Evolutionary conservation across 2,797 vertebrate genomes (phyloP).

Genomic region (Pagetopsis macropterus): DNA sequence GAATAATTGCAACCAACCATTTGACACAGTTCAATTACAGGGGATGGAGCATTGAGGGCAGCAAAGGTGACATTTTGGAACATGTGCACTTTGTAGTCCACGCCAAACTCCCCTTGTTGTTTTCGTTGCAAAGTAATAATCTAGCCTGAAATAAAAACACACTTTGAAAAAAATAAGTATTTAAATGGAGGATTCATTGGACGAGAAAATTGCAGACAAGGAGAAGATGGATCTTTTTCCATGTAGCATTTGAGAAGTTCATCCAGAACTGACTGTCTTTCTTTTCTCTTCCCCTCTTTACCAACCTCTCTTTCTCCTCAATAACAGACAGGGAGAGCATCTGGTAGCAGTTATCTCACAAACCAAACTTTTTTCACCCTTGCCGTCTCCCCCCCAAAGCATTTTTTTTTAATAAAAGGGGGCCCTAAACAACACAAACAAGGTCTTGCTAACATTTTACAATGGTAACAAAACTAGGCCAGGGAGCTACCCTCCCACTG

Average conservation of each 20-base stretch:
- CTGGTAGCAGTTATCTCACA: slow-evolving; percentile 86
- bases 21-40: background rate
- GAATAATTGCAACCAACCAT: background rate
- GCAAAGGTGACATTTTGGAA: background rate
- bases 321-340: slow-evolving; percentile 82
- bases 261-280: slow-evolving; percentile 71
- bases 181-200: background rate
- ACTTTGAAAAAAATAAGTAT: background rate
- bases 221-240: slow-evolving; percentile 41
- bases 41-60: background rate
- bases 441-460: slow-evolving; percentile 82
- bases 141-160: background rate
- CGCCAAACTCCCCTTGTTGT: background rate
- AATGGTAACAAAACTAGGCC: slow-evolving; percentile 79
- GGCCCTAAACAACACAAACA: slow-evolving; percentile 84
- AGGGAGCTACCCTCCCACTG: slow-evolving; percentile 75
- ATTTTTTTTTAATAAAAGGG: slow-evolving; percentile 72
- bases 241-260: slow-evolving; percentile 75
- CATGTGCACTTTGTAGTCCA: background rate
- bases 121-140: slow-evolving; percentile 12
- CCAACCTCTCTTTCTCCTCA: slow-evolving; percentile 48
- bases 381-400: slow-evolving; percentile 61
- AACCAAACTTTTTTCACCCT: slow-evolving; percentile 80
- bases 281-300: slow-evolving; percentile 47
- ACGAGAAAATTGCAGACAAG: slow-evolving; percentile 45